These are phyloP conservation scores for Meriones psammophilus DNA, from an alignment of 2,797 vertebrate genomes.

Conservation along the genomic window DNA sequence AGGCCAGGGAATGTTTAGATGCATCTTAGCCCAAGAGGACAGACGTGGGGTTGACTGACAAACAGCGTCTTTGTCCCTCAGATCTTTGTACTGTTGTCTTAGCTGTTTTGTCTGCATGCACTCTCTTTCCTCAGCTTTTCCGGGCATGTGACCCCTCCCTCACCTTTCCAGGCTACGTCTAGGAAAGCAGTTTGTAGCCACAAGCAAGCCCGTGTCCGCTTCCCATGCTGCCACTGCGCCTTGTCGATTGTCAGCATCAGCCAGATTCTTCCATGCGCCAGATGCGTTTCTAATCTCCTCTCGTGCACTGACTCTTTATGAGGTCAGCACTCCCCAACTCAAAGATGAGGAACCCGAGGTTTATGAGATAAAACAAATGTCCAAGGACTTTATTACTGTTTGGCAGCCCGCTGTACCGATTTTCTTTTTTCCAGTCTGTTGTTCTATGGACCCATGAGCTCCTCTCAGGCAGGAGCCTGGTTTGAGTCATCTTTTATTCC, in stretches of 20 bases:
- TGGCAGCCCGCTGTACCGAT: background rate
- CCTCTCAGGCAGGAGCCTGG: background rate
- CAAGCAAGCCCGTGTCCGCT: background rate
- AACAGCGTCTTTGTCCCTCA: background rate
- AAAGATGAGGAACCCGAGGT: background rate
- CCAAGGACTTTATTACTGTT: slow-evolving; percentile 2
- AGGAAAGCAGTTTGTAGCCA: background rate
- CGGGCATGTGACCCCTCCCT: background rate
- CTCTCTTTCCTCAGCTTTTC: background rate
- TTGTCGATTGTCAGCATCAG: background rate
- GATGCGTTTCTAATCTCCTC: slow-evolving; percentile 6
- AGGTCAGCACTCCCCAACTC: background rate
- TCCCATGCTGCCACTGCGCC: background rate
- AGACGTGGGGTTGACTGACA: background rate
- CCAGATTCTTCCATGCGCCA: background rate
- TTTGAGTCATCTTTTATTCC: slow-evolving; percentile 35
- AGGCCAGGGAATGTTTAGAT: background rate
- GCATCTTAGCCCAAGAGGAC: background rate
- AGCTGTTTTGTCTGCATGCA: background rate
- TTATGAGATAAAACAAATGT: background rate
- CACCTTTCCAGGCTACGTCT: background rate
- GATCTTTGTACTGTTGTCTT: slow-evolving; percentile 7
- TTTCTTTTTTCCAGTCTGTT: background rate
- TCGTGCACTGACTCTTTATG: background rate
- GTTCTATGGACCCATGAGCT: background rate